phyloP scores from a whole-genome alignment of 2,888 invertebrate species.

The Gymnocheta viridis region DNA sequence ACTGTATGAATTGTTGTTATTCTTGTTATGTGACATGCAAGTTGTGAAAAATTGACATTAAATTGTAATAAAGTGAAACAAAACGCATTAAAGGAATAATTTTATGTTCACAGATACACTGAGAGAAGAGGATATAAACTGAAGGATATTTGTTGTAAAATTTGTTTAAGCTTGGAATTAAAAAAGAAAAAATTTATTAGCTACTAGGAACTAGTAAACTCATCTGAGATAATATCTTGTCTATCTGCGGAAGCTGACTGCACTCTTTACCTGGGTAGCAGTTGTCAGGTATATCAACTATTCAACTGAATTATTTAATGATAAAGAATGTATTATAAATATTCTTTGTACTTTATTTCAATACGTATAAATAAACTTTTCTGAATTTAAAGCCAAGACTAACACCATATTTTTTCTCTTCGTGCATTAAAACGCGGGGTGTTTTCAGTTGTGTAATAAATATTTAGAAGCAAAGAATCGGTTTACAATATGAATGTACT shows the following conservation, averaged over 20 bases:
- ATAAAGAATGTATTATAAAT: too few relatives aligned
- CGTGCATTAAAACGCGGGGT: slow-evolving; percentile 35
- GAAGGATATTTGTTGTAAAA: background rate
- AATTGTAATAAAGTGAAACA: slow-evolving; percentile 35
- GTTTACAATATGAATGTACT: background rate
- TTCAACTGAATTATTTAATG: too few relatives aligned
- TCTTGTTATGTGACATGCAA: slow-evolving; percentile 22
- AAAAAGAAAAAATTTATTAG: too few relatives aligned
- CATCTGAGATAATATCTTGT: too few relatives aligned
- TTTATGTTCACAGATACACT: slow-evolving; percentile 18
- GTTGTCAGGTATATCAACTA: too few relatives aligned
- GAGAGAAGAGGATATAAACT: background rate
- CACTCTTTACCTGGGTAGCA: too few relatives aligned
- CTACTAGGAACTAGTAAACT: too few relatives aligned
- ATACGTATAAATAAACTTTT: background rate
- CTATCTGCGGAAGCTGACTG: too few relatives aligned
- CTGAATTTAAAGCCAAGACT: background rate
- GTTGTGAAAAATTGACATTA: slow-evolving; percentile 39
- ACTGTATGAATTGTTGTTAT: slow-evolving; percentile 6
- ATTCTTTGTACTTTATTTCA: too few relatives aligned
- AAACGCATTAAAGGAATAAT: slow-evolving; percentile 30
- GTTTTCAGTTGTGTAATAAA: slow-evolving; percentile 27
- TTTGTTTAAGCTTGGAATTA: too few relatives aligned
- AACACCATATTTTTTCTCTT: background rate
- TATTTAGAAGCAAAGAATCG: background rate